A percentile compares a stretch with the other conserved stretches of the same genome.
phyloP scores from a whole-genome alignment of 2,113 vertebrate genomes.

The Corythornis vintsioides region DNA sequence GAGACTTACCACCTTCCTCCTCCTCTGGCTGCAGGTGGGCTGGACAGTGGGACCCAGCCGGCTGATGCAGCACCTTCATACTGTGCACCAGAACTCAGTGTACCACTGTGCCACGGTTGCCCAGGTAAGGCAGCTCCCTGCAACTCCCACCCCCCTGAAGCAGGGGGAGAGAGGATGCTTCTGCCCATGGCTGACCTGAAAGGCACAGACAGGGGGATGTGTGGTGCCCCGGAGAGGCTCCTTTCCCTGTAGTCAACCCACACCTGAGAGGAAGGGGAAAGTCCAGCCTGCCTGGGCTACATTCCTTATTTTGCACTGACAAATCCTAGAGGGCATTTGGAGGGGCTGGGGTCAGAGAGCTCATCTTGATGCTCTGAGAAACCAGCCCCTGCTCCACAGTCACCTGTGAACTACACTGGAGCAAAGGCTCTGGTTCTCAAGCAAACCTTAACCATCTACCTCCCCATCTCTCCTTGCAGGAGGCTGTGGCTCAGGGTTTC shows the following conservation, averaged over 20 bases:
- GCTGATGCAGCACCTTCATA: conserved; percentile 86
- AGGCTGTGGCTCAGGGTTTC: conserved; percentile 85
- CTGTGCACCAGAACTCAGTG: conserved; percentile 88
- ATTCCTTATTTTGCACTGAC: background rate
- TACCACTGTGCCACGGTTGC: conserved; percentile 88
- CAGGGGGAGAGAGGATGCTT: background rate
- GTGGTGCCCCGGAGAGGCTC: background rate
- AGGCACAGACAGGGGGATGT: background rate
- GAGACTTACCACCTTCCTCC: background rate
- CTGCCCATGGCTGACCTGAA: background rate
- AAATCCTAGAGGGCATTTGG: background rate
- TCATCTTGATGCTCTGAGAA: background rate
- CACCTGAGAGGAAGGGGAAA: background rate
- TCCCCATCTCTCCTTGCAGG: conserved; percentile 71
- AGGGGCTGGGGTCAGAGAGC: background rate
- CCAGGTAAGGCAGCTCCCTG: conserved; percentile 80
- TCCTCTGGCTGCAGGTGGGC: conserved; percentile 82
- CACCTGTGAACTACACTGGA: background rate
- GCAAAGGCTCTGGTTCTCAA: background rate
- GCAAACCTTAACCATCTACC: background rate
- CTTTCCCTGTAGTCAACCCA: background rate
- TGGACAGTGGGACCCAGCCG: conserved; percentile 84
- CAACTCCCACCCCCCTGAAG: background rate
- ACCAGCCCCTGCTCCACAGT: background rate
- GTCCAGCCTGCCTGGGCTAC: background rate